A percentile compares a stretch with the other conserved stretches of the same genome.
These are phyloP conservation scores for Heliconius nattereri DNA, from an alignment of 1,140 invertebrate genomes.

Conservation along the genomic window DNA sequence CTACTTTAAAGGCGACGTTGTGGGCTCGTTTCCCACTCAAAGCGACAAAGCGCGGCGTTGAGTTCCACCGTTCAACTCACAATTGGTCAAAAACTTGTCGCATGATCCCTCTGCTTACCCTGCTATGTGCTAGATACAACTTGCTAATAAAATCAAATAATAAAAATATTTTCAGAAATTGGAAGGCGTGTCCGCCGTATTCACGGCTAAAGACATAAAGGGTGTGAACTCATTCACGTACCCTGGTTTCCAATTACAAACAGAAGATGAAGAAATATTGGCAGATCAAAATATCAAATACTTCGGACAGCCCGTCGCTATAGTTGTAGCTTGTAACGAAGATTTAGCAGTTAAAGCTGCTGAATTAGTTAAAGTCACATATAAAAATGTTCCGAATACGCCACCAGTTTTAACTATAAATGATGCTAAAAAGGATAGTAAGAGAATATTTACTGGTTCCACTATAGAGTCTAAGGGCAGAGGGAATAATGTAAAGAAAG, in stretches of 20 bases:
- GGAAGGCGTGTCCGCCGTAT: constrained; percentile 85
- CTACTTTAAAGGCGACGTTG: no score
- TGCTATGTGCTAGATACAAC: no score
- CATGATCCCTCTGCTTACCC: no score
- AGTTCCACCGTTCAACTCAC: no score
- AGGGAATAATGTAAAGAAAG: constrained; percentile 64
- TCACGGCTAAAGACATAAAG: constrained; percentile 86
- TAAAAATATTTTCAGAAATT: constrained; percentile 75
- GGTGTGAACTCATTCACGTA: constrained; percentile 82
- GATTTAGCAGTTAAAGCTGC: constrained; percentile 84
- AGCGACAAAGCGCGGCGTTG: no score
- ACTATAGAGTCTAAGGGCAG: constrained; percentile 63
- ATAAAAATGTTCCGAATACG: constrained; percentile 72
- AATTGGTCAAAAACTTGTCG: no score
- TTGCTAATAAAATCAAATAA: no score
- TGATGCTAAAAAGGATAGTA: constrained; percentile 60
- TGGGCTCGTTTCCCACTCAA: no score
- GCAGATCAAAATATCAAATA: constrained; percentile 81
- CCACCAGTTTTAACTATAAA: constrained; percentile 67
- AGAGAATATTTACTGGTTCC: constrained; percentile 51
- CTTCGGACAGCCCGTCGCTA: constrained; percentile 88
- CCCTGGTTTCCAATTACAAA: constrained; percentile 54
- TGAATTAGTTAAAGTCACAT: constrained; percentile 86
- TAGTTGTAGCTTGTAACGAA: constrained; percentile 86
- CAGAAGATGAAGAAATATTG: constrained; percentile 81